Evolutionary conservation across 2,888 invertebrate species (phyloP).

Genomic region (Linyphia triangularis): DNA sequence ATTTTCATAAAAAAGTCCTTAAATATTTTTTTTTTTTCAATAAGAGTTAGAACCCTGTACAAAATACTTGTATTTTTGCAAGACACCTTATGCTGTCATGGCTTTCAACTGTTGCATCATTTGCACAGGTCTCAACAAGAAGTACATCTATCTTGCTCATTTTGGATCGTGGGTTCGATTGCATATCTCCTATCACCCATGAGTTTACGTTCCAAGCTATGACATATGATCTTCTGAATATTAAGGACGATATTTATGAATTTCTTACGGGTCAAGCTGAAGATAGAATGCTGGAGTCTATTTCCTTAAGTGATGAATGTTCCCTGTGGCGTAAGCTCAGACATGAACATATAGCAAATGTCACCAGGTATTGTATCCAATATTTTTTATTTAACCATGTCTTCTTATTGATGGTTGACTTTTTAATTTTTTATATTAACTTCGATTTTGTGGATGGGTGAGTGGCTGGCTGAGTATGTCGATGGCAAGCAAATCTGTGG

Average conservation of each 20-base stretch:
- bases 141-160: conserved; percentile 39
- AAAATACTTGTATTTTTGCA: no score
- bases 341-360: conserved; percentile 63
- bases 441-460: no score
- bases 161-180: conserved; percentile 64
- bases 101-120: no score
- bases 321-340: conserved; percentile 48
- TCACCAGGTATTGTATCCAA: conserved; percentile 32
- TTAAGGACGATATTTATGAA: conserved; percentile 49
- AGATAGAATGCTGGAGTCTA: not conserved
- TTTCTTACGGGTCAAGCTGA: not conserved
- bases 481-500: no score
- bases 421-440: no score
- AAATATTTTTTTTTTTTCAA: no score
- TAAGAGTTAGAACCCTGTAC: no score
- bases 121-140: not conserved
- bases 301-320: conserved; percentile 47
- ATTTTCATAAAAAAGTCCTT: no score
- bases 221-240: conserved; percentile 58
- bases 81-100: no score
- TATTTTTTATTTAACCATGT: no score
- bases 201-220: conserved; percentile 68
- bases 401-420: no score
- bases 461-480: no score
- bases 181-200: conserved; percentile 54